Percentiles rank a stretch among this genome's conserved stretches.
phyloP scores from a whole-genome alignment of 2,888 invertebrate species.

The Phalangium opilio region DNA sequence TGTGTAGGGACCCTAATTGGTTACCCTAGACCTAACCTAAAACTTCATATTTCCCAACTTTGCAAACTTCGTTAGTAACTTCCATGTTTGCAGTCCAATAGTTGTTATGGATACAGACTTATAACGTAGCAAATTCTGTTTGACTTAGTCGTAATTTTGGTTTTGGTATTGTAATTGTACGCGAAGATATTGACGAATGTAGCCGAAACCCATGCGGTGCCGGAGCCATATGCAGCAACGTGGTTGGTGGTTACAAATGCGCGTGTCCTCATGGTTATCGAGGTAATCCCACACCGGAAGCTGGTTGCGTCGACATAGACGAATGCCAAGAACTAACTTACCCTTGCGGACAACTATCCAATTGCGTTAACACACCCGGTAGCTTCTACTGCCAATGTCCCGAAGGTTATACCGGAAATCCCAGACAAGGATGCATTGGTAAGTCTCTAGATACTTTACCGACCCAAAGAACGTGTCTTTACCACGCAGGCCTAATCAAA shows the following conservation, averaged over 20 bases:
- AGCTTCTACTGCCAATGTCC: slow-evolving; percentile 62
- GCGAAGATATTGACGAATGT: slow-evolving; percentile 23
- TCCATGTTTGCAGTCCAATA: no score
- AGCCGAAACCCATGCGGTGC: slow-evolving; percentile 51
- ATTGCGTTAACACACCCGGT: slow-evolving; percentile 63
- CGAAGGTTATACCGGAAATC: slow-evolving; percentile 58
- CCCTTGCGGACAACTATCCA: slow-evolving; percentile 61
- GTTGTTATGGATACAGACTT: no score
- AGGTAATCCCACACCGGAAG: slow-evolving; percentile 26
- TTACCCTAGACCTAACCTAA: no score
- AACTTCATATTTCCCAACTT: no score
- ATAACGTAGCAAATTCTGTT: no score
- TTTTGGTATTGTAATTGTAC: background rate
- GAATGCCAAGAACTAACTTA: slow-evolving; percentile 35
- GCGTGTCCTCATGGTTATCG: slow-evolving; percentile 50
- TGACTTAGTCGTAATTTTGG: background rate
- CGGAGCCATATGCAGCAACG: slow-evolving; percentile 60
- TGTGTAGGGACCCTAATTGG: no score
- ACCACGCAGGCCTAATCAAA: no score
- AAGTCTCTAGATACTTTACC: slow-evolving; percentile 2
- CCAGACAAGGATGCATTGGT: slow-evolving; percentile 39
- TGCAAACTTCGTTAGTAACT: no score
- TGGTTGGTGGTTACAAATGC: slow-evolving; percentile 62
- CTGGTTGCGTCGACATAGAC: slow-evolving; percentile 35
- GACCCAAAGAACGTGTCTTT: no score